Percentiles rank a stretch among this genome's conserved stretches.
Evolutionary conservation across 2,113 vertebrate species (phyloP).

Genomic region (Galeopterus variegatus): DNA sequence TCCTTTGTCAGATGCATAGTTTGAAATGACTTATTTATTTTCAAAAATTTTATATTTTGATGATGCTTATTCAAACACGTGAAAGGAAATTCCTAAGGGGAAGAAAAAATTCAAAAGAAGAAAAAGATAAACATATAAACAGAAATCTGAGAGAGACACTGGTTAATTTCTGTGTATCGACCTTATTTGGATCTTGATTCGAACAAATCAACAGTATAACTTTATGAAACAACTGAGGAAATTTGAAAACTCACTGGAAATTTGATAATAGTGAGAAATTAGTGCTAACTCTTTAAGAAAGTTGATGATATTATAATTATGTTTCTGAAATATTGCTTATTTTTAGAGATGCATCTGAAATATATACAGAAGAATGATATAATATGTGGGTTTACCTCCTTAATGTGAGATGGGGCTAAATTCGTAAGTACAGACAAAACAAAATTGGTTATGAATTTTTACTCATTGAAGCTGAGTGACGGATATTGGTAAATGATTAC

Average conservation of each 20-base stretch:
- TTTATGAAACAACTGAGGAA: background rate
- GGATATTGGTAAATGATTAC: background rate
- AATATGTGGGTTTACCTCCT: background rate
- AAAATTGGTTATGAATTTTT: constrained; percentile 1
- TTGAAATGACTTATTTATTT: background rate
- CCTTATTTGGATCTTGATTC: background rate
- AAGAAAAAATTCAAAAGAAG: background rate
- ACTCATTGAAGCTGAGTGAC: background rate
- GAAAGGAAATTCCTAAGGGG: background rate
- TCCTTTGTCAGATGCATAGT: too few relatives aligned
- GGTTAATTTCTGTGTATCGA: background rate
- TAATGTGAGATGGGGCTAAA: background rate
- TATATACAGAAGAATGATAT: background rate
- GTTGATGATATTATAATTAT: background rate
- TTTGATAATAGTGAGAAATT: constrained; percentile 11
- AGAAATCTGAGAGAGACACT: background rate
- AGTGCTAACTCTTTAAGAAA: background rate
- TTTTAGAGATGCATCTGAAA: background rate
- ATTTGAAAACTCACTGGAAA: background rate
- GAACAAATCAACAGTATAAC: background rate
- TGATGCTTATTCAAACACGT: too few relatives aligned
- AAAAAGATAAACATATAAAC: background rate
- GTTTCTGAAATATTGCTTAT: background rate
- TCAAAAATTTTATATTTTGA: background rate
- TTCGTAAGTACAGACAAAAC: background rate